Evolutionary conservation across 2,113 vertebrate genomes (phyloP).

Genomic region (Cyprinus carpio): DNA sequence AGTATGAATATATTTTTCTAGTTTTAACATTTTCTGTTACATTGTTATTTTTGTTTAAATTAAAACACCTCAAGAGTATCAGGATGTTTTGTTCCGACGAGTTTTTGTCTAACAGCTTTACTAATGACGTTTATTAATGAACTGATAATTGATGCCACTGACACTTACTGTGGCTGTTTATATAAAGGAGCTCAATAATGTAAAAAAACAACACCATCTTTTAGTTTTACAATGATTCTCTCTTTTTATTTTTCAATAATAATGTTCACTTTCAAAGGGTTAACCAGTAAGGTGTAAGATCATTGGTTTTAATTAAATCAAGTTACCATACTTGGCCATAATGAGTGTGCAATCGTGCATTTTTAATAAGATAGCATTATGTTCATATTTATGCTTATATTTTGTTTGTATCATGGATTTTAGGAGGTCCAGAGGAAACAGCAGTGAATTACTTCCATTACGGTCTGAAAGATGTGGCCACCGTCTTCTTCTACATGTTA

Average conservation of each 20-base stretch:
- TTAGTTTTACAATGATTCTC: neutral
- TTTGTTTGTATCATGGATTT: conserved; percentile 62
- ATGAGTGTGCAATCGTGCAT: neutral
- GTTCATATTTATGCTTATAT: neutral
- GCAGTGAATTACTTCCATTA: conserved; percentile 84
- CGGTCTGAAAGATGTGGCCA: conserved; percentile 95
- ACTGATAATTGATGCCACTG: neutral
- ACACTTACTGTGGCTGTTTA: neutral
- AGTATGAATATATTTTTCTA: neutral
- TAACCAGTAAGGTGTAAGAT: neutral
- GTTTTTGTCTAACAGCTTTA: neutral
- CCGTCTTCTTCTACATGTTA: conserved; percentile 97
- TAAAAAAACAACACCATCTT: neutral
- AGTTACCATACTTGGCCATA: neutral
- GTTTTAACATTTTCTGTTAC: neutral
- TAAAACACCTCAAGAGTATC: neutral
- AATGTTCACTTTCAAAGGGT: neutral
- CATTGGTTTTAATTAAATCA: neutral
- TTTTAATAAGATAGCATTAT: no score
- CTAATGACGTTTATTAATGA: neutral
- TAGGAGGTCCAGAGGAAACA: conserved; percentile 84
- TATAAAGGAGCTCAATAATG: neutral
- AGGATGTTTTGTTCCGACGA: neutral
- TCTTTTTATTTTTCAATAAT: neutral
- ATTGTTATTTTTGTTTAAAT: neutral